Base-by-base conservation (phyloP, 2,888 invertebrate genomes). In the Leptinotarsa tumamoca region DNA sequence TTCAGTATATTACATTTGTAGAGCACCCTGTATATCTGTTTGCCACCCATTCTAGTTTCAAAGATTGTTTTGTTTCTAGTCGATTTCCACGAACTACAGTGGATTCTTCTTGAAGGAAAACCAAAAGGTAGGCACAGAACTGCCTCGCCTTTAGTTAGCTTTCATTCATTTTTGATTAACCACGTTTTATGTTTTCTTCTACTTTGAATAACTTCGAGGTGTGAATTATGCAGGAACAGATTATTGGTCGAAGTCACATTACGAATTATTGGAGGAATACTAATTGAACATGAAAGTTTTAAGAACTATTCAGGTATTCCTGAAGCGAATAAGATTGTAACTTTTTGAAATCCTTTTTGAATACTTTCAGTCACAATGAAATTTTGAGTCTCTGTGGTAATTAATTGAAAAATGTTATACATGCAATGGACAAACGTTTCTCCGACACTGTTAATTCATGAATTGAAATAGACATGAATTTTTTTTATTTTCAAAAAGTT, bases 71-170 rank as follows among this genome's bases (percentile, higher is more conserved):
- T 80, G 76, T 81, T 84, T 84, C 75, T 82, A 84, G 84, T 83
- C 75, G 73, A 79, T 72, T 72, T 75, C 78, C 72, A 78, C 76
- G 76, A 80, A 80, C 77, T 83, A 81, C 75, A 80, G 80, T 81
- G 81, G 79, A 74, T 81, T 83, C 79, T 81, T 80, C 80, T 80
- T 83, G 70, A 72, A 75, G 75, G 79, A 81, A 75, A 83, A 80
- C 72, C 80, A 81, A 77, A 82, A 85, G 85, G 85, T 85, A 84
- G 81, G 83, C 82, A 78, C 82, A 77, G 79, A 77, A 68, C 75
- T 78, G 78, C 75, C 68, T 73, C 78, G 78, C 83, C 82, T 82
- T 74, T 76, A 66, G 3, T 33, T 27, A 27, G 71, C 74, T 74
- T 74, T 72, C 23, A 58, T 68, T 77, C 23, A 52, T 68, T 33